Evolutionary conservation across 2,888 invertebrate species (phyloP), one percentile per base, ranked within the genome.

Genomic region (Drosophila rellima): DNA sequence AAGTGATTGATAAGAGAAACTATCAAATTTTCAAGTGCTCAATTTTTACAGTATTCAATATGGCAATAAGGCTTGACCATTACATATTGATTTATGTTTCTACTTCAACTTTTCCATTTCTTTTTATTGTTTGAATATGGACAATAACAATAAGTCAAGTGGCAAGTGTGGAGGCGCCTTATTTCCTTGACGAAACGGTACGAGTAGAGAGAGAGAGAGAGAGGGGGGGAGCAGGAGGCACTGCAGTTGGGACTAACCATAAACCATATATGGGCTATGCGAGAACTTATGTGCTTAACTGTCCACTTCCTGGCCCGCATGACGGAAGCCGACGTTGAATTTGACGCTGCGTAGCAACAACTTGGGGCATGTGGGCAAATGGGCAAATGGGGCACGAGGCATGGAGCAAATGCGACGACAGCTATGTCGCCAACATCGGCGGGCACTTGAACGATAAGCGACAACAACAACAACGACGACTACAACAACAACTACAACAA

Each of bases 281-380:
- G 23, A 33, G 18, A 54, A 40, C 23, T n/a, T 26, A 39, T 52
- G 26, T 59, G 65, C 85, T 87, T 89, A 88, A 88, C 88, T 89
- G 88, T 89, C 74, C 82, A 89, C 84, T 89, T 89, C 88, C 88
- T 90, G 84, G 62, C 86, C 83, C 85, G 82, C 85, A 90, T 85
- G 73, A 79, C 88, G 87, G 87, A 81, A 84, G 80, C 86, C 56
- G 40, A 54, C 63, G 70, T 31, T 20, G 47, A 37, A 15, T 15
- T 8, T 17, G 42, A 42, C 26, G 18, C 23, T 54, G 55, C 31
- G 18, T 26, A 33, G 50, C 31, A 47, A 52, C 31, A 23, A 35
- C 42, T 33, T 26, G 45, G 50, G 56, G 26, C 51, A 20, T 39
- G n/a, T 40, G 51, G 60, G 62, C 45, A n/a, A 29, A 17, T 39